Percentiles rank a stretch among this genome's conserved stretches.
Conservation (phyloP, 2,797 vertebrate species). For the Melanotaenia trifasciata region DNA sequence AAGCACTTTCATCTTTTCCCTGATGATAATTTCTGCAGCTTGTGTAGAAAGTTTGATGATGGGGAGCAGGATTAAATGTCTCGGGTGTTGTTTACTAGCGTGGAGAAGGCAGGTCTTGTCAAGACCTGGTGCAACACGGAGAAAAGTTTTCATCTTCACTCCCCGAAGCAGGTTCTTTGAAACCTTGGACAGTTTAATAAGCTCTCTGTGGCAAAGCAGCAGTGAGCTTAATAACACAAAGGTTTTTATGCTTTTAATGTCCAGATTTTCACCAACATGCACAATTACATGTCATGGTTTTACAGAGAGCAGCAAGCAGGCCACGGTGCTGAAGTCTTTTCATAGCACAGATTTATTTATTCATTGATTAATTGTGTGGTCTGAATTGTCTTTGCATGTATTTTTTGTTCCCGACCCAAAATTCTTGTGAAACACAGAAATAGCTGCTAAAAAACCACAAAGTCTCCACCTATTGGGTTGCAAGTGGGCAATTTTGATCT, state of each 20-base stretch:
- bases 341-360: neutral
- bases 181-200: constrained; percentile 22
- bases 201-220: constrained; percentile 5
- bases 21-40: constrained; percentile 9
- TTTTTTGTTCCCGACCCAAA: constrained; percentile 28
- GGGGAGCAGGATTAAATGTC: constrained; percentile 4
- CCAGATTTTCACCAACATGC: neutral
- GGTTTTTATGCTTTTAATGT: neutral
- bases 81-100: constrained; percentile 21
- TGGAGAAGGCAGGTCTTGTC: constrained; percentile 11
- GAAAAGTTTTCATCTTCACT: constrained; percentile 15
- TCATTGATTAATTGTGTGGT: too few relatives aligned
- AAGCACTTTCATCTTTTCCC: neutral
- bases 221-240: neutral
- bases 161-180: constrained; percentile 23
- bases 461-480: constrained; percentile 23
- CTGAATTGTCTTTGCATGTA: neutral
- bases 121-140: neutral
- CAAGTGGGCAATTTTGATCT: constrained; percentile 39
- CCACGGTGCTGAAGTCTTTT: neutral
- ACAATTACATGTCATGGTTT: neutral
- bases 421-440: constrained; percentile 12
- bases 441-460: constrained; percentile 42
- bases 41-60: neutral
- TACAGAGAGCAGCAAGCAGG: neutral